These are phyloP conservation scores for Diadumene lineata DNA, from an alignment of 92 coral and sea anemone species.

Conservation along the genomic window DNA sequence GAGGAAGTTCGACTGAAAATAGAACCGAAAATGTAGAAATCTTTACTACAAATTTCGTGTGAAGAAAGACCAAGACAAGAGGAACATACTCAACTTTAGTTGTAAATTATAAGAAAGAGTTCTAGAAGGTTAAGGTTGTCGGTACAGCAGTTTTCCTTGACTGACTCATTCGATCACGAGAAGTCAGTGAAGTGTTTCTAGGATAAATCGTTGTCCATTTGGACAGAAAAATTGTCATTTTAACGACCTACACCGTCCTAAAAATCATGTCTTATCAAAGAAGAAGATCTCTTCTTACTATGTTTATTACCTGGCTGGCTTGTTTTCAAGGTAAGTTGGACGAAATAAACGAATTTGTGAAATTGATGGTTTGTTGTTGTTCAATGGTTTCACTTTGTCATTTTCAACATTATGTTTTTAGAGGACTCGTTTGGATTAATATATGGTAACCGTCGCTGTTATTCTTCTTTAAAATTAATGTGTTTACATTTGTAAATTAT, in stretches of 20 bases:
- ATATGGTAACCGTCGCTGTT: too few species aligned
- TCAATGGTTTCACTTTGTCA: too few species aligned
- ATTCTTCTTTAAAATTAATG: too few species aligned
- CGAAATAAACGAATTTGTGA: neutral
- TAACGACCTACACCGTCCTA: neutral
- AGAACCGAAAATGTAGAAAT: neutral
- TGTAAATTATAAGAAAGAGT: neutral
- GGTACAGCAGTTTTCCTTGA: neutral
- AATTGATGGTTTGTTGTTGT: too few species aligned
- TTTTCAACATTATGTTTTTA: too few species aligned
- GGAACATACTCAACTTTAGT: neutral
- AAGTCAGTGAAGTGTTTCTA: conserved; percentile 7
- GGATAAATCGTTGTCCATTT: neutral
- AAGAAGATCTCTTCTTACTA: neutral
- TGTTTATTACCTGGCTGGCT: neutral
- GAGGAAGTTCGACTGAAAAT: neutral
- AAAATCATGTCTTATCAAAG: neutral
- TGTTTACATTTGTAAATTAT: too few species aligned
- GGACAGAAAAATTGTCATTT: neutral
- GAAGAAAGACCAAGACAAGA: neutral
- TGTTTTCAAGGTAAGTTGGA: neutral
- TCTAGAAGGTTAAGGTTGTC: neutral
- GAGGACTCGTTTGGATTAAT: too few species aligned
- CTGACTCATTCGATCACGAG: neutral
- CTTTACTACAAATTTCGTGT: neutral